Conservation (phyloP, 2,797 vertebrate species). For the Cryptoblepharus egeriae region DNA sequence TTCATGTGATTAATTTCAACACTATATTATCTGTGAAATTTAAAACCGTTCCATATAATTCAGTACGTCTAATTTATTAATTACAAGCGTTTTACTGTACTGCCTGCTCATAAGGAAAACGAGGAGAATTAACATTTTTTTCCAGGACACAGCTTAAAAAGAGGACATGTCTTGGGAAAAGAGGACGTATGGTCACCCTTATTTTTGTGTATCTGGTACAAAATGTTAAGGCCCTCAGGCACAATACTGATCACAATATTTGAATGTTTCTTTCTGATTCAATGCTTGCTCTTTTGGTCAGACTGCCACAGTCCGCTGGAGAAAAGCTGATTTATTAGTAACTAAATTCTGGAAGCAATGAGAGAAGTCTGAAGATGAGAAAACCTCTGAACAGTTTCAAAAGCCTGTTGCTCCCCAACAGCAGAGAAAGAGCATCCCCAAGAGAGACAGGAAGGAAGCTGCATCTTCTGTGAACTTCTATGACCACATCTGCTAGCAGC, state of each 20-base stretch:
- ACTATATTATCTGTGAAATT: too few relatives aligned
- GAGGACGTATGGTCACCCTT: too few relatives aligned
- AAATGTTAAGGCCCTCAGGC: too few relatives aligned
- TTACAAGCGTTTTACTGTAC: too few relatives aligned
- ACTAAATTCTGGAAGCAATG: background rate
- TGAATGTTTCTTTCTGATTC: background rate
- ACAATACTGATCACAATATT: background rate
- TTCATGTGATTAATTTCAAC: too few relatives aligned
- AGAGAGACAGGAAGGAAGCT: conserved; percentile 4
- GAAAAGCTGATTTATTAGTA: background rate
- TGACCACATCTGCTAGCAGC: background rate
- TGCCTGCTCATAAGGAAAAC: too few relatives aligned
- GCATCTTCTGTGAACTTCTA: background rate
- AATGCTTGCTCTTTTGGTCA: background rate
- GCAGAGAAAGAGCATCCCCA: background rate
- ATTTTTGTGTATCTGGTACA: background rate
- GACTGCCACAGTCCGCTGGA: background rate
- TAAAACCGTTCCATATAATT: too few relatives aligned
- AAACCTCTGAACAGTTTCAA: background rate
- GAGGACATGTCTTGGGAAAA: too few relatives aligned
- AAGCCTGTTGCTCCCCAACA: background rate
- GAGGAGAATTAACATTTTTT: too few relatives aligned
- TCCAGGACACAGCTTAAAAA: too few relatives aligned
- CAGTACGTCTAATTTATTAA: too few relatives aligned
- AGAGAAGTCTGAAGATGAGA: too few relatives aligned